Evolutionary conservation across 92 coral and sea anemone genomes (phyloP), one percentile per base, ranked within the genome.

Genomic region (Parazoanthus atlanticus): DNA sequence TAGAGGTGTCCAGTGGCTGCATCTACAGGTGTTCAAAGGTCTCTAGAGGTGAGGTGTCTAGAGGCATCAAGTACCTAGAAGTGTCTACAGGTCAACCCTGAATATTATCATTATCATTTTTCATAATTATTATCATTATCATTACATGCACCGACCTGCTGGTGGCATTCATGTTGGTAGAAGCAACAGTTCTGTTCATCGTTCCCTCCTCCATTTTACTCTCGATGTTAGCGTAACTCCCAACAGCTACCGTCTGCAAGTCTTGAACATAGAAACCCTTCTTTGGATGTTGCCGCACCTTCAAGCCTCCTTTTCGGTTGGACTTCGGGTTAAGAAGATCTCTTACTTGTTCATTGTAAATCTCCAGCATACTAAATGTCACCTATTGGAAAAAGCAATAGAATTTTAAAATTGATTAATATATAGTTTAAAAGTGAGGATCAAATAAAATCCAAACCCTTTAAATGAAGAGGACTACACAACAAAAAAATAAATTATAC

Each of bases 141-240:
- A 72, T 2, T 36, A 16, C 3, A 7, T 16, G 31, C 25, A 79
- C 90, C 30, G n/a, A 96, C 99, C 99, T 96, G 99, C 99, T 96
- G 7, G 99, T 96, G 3, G 99, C 99, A 87, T 96, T 96, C 99
- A 96, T 96, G 65, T 95, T 93, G 0, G 99, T 96, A 3, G 99
- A 94, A 13, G 99, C 99, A 75, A 96, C 98, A 8, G 98, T 96
- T 77, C 98, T 93, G 89, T 93, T 96, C 54, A 52, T 88, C 33
- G 98, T 96, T 17, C 98, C 98, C 78, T 96, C 98, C 52, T 96
- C 98, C 98, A 96, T 96, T 38, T 90, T 52, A 61, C 88, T 91
- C 71, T 96, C 98, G 25, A 96, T 96, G 43, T 94, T 96, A 8
- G 90, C 88, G 86, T 96, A 96, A 3, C 92, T 91, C 17, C 90